phyloP scores from a whole-genome alignment of 2,113 vertebrate species.

The Podarcis cretensis region DNA sequence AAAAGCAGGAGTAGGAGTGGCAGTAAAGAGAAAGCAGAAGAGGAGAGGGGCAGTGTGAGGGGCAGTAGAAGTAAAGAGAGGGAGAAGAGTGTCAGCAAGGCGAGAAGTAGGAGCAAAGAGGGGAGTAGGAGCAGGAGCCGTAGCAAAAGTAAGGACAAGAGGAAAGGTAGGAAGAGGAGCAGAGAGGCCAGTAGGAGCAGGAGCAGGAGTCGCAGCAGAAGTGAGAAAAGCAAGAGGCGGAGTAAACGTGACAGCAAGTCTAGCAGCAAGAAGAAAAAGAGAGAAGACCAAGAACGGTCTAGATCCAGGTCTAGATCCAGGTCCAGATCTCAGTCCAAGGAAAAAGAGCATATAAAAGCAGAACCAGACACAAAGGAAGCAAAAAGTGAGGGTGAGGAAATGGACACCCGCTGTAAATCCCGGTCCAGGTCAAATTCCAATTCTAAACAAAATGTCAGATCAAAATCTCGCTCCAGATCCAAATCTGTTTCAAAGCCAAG shows the following conservation, averaged over 20 bases:
- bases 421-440: constrained; percentile 79
- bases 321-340: constrained; percentile 69
- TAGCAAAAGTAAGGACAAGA: constrained; percentile 76
- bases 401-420: constrained; percentile 37
- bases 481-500: constrained; percentile 79
- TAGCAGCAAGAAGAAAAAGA: constrained; percentile 85
- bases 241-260: constrained; percentile 86
- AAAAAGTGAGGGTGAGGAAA: constrained; percentile 59
- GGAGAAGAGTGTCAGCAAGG: constrained; percentile 71
- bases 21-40: constrained; percentile 67
- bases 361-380: constrained; percentile 68
- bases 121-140: constrained; percentile 73
- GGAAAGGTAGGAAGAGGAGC: constrained; percentile 80
- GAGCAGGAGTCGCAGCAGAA: constrained; percentile 78
- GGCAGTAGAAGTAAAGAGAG: constrained; percentile 74
- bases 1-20: constrained; percentile 71
- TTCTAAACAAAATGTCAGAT: constrained; percentile 75
- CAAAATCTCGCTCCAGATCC: constrained; percentile 80
- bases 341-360: constrained; percentile 66
- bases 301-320: constrained; percentile 65
- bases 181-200: constrained; percentile 71
- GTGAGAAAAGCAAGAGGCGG: constrained; percentile 84
- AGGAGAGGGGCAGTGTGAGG: constrained; percentile 71
- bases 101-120: constrained; percentile 72
- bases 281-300: constrained; percentile 78